Percentiles rank a stretch among this genome's conserved stretches.
phyloP scores from a whole-genome alignment of 2,113 vertebrate species.

The Tinamus guttatus region DNA sequence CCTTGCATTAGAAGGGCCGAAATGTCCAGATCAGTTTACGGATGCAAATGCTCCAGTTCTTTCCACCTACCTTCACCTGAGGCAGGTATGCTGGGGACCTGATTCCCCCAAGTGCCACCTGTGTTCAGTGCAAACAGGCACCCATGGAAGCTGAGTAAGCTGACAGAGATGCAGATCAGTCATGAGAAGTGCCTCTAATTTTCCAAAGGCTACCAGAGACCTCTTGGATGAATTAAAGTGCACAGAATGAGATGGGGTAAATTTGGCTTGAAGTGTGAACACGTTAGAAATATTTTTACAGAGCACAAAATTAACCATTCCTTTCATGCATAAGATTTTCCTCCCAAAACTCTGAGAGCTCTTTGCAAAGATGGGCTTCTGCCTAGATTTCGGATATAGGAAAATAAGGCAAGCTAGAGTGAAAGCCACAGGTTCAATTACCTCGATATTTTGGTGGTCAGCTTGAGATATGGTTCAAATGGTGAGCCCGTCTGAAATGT shows the following conservation, averaged over 20 bases:
- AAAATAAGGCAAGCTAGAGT: background rate
- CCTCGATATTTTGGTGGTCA: background rate
- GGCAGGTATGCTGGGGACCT: background rate
- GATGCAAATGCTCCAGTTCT: background rate
- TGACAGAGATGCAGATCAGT: background rate
- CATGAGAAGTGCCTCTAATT: background rate
- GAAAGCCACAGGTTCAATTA: background rate
- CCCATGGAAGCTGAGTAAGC: accelerated
- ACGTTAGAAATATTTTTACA: background rate
- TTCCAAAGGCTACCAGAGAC: background rate
- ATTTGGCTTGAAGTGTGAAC: background rate
- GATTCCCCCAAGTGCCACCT: background rate
- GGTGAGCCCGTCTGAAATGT: background rate
- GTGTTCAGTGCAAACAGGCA: background rate
- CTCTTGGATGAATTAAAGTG: background rate
- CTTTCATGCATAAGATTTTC: background rate
- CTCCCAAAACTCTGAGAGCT: background rate
- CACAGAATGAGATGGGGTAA: background rate
- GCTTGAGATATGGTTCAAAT: background rate
- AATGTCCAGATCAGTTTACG: background rate
- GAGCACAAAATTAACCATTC: background rate
- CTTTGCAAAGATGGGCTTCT: background rate
- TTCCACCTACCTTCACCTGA: background rate
- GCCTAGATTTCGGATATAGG: background rate
- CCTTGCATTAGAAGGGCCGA: background rate